phyloP scores from a whole-genome alignment of 2,888 invertebrate species.

The Silvanus unidentatus region DNA sequence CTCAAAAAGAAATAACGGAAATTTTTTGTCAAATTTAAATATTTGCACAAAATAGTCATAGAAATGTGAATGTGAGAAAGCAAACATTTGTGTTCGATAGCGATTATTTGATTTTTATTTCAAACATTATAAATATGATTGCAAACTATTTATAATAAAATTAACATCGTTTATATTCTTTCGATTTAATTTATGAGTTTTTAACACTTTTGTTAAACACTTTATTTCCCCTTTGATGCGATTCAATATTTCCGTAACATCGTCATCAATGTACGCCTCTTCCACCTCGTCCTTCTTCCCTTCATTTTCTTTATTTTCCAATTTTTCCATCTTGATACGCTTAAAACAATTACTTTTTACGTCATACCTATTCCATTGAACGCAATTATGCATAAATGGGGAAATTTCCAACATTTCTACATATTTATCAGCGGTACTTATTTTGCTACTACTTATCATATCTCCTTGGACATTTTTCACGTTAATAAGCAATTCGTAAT shows the following conservation, averaged over 20 bases:
- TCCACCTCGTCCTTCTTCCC: neutral
- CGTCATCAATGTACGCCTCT: too few relatives aligned
- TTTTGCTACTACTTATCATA: conserved; percentile 17
- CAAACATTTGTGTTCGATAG: too few relatives aligned
- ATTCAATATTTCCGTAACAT: conserved; percentile 18
- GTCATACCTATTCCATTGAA: conserved; percentile 12
- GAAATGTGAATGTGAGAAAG: too few relatives aligned
- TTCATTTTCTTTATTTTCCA: neutral
- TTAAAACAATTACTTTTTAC: neutral
- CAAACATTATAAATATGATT: conserved; percentile 18
- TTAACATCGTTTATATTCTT: conserved; percentile 26
- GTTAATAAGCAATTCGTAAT: too few relatives aligned
- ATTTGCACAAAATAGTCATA: too few relatives aligned
- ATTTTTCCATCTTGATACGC: too few relatives aligned
- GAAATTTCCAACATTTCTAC: conserved; percentile 11
- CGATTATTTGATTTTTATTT: too few relatives aligned
- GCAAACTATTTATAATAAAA: conserved; percentile 22
- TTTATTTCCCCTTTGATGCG: conserved; percentile 26
- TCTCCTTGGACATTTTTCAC: too few relatives aligned
- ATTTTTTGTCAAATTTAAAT: too few relatives aligned
- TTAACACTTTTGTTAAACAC: conserved; percentile 21
- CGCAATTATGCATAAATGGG: conserved; percentile 12
- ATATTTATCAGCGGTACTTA: conserved; percentile 9
- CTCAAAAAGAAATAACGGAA: too few relatives aligned
- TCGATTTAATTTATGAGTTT: conserved; percentile 22